Evolutionary conservation across 2,888 invertebrate genomes (phyloP).

Genomic region (Eupithecia abbreviata): DNA sequence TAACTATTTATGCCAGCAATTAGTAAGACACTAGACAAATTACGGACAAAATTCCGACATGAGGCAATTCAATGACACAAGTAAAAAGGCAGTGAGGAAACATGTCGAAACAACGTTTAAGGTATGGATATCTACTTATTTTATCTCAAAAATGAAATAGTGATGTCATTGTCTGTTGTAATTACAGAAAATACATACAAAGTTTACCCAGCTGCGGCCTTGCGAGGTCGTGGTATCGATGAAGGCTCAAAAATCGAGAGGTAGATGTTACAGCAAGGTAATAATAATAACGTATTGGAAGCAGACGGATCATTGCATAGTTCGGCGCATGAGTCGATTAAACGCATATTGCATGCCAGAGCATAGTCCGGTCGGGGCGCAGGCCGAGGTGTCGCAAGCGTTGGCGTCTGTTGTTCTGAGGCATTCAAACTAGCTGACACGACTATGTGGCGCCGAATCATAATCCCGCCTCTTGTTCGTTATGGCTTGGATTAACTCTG

Average conservation of each 20-base stretch:
- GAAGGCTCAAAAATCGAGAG: conserved; percentile 56
- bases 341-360: conserved; percentile 63
- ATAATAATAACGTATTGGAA: conserved; percentile 42
- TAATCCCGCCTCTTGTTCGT: conserved; percentile 42
- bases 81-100: conserved; percentile 32
- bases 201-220: conserved; percentile 78
- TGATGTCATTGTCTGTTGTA: conserved; percentile 73
- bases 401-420: conserved; percentile 68
- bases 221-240: conserved; percentile 67
- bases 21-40: conserved; percentile 23
- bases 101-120: conserved; percentile 36
- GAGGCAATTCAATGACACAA: conserved; percentile 33
- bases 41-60: conserved; percentile 22
- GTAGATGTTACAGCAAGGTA: conserved; percentile 40
- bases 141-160: conserved; percentile 52
- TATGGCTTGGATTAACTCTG: conserved; percentile 12
- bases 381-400: conserved; percentile 68
- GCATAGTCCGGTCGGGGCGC: conserved; percentile 60
- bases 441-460: conserved; percentile 59
- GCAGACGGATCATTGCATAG: conserved; percentile 40
- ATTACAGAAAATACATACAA: conserved; percentile 58
- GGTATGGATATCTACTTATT: conserved; percentile 29
- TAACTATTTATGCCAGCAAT: conserved; percentile 10
- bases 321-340: conserved; percentile 24
- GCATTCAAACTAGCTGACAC: conserved; percentile 65